Base-by-base conservation (phyloP, 2,113 vertebrate species). In the Penelope pileata region DNA sequence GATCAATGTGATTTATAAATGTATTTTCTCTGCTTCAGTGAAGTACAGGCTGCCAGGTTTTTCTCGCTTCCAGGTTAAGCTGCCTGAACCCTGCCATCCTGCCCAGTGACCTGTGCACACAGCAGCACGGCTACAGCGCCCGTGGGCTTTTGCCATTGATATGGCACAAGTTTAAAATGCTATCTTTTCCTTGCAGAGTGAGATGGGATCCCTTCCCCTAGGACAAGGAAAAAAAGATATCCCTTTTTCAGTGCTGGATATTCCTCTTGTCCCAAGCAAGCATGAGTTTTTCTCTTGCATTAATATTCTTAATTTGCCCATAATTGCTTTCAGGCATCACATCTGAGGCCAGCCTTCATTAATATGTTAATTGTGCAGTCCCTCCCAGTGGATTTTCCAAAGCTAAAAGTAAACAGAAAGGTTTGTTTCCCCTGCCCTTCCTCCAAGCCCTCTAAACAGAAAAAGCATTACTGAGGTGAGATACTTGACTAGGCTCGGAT, bases 281-380 rank as follows among this genome's bases (percentile, higher is more conserved):
- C 74, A 34, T 1, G 13, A 81, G 23, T 86, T 93, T 92, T 93
- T 86, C 53, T 79, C 80, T 94, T 58, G 66, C 81, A 92, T 97
- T 93, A 96, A 90, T 96, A 88, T 90, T 93, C 88, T 95, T 96
- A 83, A 93, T 96, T 96, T 91, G 91, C 88, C 62, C 62, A 59
- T 95, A 95, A 94, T 92, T 91, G 78, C 93, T 95, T 95, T 92
- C 93, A 91, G 81, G 68, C 81, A 92, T 64, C 86, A 64, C 94
- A 97, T 96, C 90, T 94, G 92, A 96, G 94, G 94, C 93, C 90
- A 93, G 64, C 50, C 64, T 91, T 96, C 92, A 96, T 96, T 97
- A 97, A 93, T 96, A 96, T 97, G 96, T 92, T 96, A 96, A 96
- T 97, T 96, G 94, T 82, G 50, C 88, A 77, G 95, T 59, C 79